These are phyloP conservation scores for Burhinus bistriatus DNA, from an alignment of 2,113 vertebrate species.

Conservation along the genomic window DNA sequence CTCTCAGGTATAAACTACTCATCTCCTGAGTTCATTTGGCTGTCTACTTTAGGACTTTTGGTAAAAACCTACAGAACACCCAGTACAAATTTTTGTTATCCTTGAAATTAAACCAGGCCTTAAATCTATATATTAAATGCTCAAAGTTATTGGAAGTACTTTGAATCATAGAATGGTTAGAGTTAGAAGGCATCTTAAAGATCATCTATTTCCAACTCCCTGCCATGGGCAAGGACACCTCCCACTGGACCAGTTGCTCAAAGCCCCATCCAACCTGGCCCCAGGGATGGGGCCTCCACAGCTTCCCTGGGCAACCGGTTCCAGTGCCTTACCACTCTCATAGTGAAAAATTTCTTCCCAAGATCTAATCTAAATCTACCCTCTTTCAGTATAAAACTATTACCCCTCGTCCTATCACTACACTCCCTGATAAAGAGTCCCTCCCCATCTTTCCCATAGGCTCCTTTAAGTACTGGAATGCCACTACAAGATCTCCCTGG, in stretches of 20 bases:
- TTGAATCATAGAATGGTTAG: neutral
- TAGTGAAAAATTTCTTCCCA: neutral
- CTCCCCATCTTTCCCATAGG: neutral
- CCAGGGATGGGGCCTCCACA: neutral
- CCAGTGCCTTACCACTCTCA: neutral
- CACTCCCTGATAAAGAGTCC: neutral
- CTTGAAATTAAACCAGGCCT: neutral
- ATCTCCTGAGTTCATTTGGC: neutral
- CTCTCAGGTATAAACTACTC: neutral
- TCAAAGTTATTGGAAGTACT: constrained; percentile 20
- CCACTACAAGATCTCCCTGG: neutral
- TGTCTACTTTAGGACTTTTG: neutral
- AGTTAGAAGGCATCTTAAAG: neutral
- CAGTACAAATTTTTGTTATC: neutral
- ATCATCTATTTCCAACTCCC: neutral
- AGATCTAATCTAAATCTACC: neutral
- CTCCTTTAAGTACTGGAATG: neutral
- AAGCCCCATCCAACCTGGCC: neutral
- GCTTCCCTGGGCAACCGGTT: neutral
- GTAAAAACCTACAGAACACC: neutral
- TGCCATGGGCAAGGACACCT: neutral
- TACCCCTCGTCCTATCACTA: neutral
- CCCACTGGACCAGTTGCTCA: neutral
- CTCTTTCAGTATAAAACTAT: neutral
- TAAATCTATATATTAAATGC: neutral